These are phyloP conservation scores for Sylvicola cinctus DNA, from an alignment of 2,888 invertebrate genomes.

Conservation along the genomic window DNA sequence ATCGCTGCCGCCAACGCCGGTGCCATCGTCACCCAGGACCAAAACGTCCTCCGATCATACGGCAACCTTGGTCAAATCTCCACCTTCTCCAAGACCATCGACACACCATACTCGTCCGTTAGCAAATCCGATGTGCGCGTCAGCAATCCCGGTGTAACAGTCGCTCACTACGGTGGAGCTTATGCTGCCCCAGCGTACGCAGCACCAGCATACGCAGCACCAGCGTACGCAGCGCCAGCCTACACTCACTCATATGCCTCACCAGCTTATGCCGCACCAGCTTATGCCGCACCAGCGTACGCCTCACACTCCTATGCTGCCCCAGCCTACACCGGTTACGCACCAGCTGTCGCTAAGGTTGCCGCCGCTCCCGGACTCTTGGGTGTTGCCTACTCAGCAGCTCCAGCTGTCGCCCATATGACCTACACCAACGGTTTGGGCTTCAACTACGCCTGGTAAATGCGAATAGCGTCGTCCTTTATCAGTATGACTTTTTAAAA, in stretches of 20 bases:
- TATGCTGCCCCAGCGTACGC: conserved; percentile 12
- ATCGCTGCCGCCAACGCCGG: conserved; percentile 5
- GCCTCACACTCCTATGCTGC: conserved; percentile 7
- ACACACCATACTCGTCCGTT: conserved; percentile 51
- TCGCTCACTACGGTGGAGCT: conserved; percentile 12
- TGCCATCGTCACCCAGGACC: conserved; percentile 25
- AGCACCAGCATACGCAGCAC: conserved; percentile 15
- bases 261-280: conserved; percentile 7
- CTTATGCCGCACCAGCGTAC: conserved; percentile 16
- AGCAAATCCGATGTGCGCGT: conserved; percentile 50
- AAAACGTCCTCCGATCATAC: conserved; percentile 37
- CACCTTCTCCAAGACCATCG: conserved; percentile 45
- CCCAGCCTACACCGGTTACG: conserved; percentile 8
- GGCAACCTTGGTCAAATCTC: conserved; percentile 50
- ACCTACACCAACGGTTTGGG: conserved; percentile 34
- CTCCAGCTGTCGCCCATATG: conserved; percentile 39
- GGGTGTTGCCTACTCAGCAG: conserved; percentile 37
- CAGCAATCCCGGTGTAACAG: conserved; percentile 36
- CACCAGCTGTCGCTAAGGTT: conserved; percentile 9
- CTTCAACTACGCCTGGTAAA: conserved; percentile 33
- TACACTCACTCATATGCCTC: conserved; percentile 7
- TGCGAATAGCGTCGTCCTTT: no score
- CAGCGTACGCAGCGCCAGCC: conserved; percentile 10
- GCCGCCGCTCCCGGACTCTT: conserved; percentile 26
- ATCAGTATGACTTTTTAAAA: no score